Percentiles rank a stretch among this genome's conserved stretches.
phyloP scores from a whole-genome alignment of 2,113 vertebrate genomes.

The Gobius niger region DNA sequence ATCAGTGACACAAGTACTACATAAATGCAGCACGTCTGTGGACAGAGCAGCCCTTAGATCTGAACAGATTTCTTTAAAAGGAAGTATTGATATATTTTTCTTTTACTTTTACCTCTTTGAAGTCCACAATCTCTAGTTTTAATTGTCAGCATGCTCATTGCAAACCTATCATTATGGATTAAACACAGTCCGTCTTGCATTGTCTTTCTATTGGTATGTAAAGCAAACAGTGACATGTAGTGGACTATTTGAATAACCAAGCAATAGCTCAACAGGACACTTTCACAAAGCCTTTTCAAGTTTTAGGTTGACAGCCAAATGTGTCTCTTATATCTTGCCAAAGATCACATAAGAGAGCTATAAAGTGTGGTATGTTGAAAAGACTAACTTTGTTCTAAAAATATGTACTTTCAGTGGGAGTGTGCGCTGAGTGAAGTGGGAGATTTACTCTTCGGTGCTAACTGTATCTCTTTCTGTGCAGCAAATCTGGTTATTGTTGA shows the following conservation, averaged over 20 bases:
- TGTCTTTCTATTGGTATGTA: too few relatives aligned
- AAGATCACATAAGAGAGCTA: constrained; percentile 2
- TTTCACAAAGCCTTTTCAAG: not conserved
- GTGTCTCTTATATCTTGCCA: not conserved
- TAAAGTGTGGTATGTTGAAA: constrained; percentile 14
- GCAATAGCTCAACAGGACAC: not conserved
- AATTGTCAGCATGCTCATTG: too few relatives aligned
- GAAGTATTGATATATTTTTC: too few relatives aligned
- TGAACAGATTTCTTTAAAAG: not conserved
- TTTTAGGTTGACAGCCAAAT: not conserved
- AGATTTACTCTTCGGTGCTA: constrained; percentile 14
- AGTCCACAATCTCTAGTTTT: too few relatives aligned
- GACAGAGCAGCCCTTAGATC: not conserved
- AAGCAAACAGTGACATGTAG: too few relatives aligned
- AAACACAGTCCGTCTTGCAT: too few relatives aligned
- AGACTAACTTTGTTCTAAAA: constrained; percentile 34
- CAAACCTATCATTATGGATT: too few relatives aligned
- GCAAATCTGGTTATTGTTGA: not conserved
- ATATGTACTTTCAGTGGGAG: constrained; percentile 34
- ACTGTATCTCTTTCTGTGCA: too few relatives aligned
- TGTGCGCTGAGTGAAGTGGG: constrained; percentile 19
- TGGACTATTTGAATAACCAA: not conserved
- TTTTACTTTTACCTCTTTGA: too few relatives aligned
- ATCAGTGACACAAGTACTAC: not conserved
- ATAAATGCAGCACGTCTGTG: not conserved